Conservation (phyloP, 1,140 invertebrate genomes). For the Magallana gigas region DNA sequence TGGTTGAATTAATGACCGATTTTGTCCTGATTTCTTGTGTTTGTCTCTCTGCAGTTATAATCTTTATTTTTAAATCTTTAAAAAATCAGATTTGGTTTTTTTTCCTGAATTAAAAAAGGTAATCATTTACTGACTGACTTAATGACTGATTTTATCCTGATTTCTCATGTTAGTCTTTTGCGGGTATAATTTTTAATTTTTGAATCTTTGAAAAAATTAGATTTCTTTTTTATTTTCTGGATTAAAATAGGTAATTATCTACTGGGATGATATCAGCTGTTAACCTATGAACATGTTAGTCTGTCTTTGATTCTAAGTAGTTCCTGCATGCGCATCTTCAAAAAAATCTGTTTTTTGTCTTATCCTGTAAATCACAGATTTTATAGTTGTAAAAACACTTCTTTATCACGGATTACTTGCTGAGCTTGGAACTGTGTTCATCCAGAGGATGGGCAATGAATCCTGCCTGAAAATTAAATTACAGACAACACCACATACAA, state of each 20-base stretch:
- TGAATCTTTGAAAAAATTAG: background rate
- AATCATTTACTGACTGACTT: background rate
- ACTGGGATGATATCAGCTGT: slow-evolving; percentile 21
- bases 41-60: background rate
- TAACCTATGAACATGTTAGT: slow-evolving; percentile 24
- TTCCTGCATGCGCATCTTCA: background rate
- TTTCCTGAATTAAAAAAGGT: background rate
- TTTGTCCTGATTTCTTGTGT: background rate
- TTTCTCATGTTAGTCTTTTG: background rate
- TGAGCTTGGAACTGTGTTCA: background rate
- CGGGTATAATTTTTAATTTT: background rate
- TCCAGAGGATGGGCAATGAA: background rate
- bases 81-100: background rate
- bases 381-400: slow-evolving; percentile 24
- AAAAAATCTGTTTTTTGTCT: background rate
- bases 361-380: slow-evolving; percentile 22
- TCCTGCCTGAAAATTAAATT: background rate
- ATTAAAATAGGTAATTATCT: slow-evolving; percentile 3
- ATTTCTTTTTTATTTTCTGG: background rate
- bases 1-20: background rate
- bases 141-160: background rate
- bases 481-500: slow-evolving; percentile 11
- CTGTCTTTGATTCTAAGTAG: background rate
- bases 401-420: background rate
- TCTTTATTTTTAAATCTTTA: no score